Conservation (phyloP, 2,113 vertebrate genomes). For the Stegostoma tigrinum region DNA sequence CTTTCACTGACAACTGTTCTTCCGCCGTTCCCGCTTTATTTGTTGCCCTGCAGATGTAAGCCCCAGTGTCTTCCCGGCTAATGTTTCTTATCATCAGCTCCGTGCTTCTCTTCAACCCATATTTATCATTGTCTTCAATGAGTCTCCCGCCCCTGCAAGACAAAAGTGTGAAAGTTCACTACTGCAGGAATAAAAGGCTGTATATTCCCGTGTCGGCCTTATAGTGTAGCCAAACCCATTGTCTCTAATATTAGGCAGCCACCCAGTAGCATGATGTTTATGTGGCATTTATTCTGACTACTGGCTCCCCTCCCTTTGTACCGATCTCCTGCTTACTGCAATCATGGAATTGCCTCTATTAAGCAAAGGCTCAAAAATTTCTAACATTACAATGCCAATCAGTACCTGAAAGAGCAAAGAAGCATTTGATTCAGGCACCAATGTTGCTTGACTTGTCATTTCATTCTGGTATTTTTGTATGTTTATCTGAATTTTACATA, state of each 20-base stretch:
- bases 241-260: background rate
- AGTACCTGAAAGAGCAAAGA: background rate
- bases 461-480: background rate
- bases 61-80: constrained; percentile 71
- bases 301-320: background rate
- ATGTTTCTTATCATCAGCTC: constrained; percentile 80
- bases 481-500: background rate
- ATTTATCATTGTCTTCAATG: constrained; percentile 80
- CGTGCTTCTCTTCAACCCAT: constrained; percentile 65
- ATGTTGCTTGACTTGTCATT: background rate
- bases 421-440: background rate
- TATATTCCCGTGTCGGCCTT: background rate
- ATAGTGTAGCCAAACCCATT: background rate
- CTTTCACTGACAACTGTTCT: constrained; percentile 81
- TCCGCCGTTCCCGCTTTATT: constrained; percentile 89
- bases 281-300: background rate
- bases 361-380: background rate
- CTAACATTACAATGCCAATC: background rate
- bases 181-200: background rate
- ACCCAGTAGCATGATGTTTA: background rate
- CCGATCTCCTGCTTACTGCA: background rate
- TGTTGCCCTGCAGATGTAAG: constrained; percentile 77
- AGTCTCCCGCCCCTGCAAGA: constrained; percentile 68
- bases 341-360: background rate
- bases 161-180: background rate